Evolutionary conservation across 2,113 vertebrate species (phyloP).

Genomic region (Sinocyclocheilus grahami): DNA sequence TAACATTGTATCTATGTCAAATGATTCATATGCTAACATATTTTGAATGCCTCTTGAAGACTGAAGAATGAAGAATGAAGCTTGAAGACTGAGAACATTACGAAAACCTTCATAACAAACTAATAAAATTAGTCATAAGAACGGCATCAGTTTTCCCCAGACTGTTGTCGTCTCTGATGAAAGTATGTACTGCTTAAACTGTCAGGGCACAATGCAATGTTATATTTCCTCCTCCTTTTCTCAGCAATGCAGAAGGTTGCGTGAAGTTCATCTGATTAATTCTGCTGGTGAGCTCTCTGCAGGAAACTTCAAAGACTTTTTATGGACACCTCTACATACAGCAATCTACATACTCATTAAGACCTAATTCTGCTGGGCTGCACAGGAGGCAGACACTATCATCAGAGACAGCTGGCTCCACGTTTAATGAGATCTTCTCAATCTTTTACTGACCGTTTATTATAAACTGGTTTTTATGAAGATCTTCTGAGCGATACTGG

Average conservation of each 20-base stretch:
- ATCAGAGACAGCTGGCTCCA: constrained; percentile 33
- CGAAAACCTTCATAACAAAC: not conserved
- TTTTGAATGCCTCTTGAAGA: no score
- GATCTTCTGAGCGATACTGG: not conserved
- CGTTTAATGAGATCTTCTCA: constrained; percentile 5
- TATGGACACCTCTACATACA: constrained; percentile 42
- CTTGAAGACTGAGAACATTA: not conserved
- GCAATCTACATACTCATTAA: constrained; percentile 49
- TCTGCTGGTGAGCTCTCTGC: constrained; percentile 38
- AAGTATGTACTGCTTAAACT: not conserved
- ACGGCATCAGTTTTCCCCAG: not conserved
- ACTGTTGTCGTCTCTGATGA: not conserved
- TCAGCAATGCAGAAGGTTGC: constrained; percentile 31
- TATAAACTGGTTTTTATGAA: not conserved
- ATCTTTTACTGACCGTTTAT: constrained; percentile 18
- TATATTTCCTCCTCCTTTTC: not conserved
- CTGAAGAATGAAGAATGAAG: no score
- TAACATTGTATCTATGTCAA: not conserved
- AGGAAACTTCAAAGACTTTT: constrained; percentile 42
- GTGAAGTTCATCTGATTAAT: constrained; percentile 52
- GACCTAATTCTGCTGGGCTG: constrained; percentile 22
- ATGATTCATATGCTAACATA: not conserved
- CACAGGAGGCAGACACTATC: constrained; percentile 6
- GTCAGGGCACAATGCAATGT: not conserved
- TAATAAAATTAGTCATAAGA: not conserved